phyloP scores from a whole-genome alignment of 1,140 invertebrate genomes.

The Adoxophyes honmai region DNA sequence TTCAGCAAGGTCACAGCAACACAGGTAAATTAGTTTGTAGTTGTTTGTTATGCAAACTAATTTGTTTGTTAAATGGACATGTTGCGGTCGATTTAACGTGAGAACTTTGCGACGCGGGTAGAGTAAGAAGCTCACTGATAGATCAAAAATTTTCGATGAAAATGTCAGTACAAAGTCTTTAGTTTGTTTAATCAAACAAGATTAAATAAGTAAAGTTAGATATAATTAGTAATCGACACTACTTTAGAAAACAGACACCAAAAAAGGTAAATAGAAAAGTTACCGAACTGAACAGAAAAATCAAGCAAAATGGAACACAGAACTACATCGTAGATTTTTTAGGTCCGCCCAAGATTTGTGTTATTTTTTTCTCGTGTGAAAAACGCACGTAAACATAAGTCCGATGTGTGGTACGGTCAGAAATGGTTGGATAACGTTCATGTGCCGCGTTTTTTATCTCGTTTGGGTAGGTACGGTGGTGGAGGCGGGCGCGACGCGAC shows the following conservation, averaged over 20 bases:
- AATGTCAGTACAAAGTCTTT: no score
- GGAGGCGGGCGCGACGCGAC: conserved; percentile 54
- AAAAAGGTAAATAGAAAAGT: no score
- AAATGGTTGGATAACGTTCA: conserved; percentile 7
- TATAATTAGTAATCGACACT: no score
- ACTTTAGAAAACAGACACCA: no score
- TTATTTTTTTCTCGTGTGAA: conserved; percentile 8
- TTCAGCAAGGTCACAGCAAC: conserved; percentile 3
- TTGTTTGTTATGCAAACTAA: no score
- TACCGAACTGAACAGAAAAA: not conserved
- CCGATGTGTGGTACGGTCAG: not conserved
- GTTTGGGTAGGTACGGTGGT: conserved; percentile 12
- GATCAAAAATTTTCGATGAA: no score
- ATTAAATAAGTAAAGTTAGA: no score
- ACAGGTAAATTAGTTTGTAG: not conserved
- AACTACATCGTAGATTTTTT: conserved; percentile 3
- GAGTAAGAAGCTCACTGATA: no score
- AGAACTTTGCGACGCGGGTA: no score
- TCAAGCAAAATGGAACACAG: not conserved
- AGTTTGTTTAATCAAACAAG: no score
- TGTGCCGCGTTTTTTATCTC: not conserved
- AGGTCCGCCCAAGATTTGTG: not conserved
- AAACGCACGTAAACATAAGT: conserved; percentile 10
- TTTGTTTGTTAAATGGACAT: not conserved
- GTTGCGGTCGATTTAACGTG: no score